Conservation (phyloP, 1,140 invertebrate species). For the Pomacea maculata region DNA sequence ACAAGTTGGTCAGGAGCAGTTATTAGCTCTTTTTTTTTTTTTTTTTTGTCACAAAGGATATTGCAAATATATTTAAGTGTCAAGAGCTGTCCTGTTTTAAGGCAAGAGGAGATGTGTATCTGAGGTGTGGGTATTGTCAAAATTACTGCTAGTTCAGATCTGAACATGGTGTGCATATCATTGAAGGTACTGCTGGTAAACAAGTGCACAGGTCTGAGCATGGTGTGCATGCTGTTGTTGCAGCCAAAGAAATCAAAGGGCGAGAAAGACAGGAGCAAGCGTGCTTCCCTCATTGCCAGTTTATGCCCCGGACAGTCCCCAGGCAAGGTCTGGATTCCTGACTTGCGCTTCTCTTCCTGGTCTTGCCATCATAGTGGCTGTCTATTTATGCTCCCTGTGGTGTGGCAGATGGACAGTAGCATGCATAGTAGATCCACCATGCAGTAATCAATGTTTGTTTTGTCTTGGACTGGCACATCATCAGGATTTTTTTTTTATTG, state of each 20-base stretch:
- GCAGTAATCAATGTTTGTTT: too few species aligned
- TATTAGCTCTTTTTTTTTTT: not conserved
- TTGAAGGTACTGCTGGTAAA: not conserved
- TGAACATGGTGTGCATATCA: not conserved
- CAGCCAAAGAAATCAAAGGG: conserved; percentile 8
- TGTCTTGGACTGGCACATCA: too few species aligned
- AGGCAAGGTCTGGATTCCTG: conserved; percentile 6
- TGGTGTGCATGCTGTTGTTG: not conserved
- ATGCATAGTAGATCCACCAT: not conserved
- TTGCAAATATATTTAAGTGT: too few species aligned
- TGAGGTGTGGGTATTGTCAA: not conserved
- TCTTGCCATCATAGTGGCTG: not conserved
- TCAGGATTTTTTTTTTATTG: too few species aligned
- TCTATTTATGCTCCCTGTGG: not conserved
- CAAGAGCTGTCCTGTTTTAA: too few species aligned
- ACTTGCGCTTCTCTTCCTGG: not conserved
- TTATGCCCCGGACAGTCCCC: conserved; percentile 21
- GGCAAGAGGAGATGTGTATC: not conserved
- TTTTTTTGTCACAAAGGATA: not conserved
- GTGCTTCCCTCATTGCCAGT: conserved; percentile 26
- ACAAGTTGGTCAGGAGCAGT: not conserved
- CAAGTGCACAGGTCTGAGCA: not conserved
- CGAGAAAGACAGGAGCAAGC: conserved; percentile 24
- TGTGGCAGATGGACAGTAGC: not conserved
- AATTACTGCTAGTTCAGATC: not conserved